These are phyloP conservation scores for Phymorhynchus buccinoides DNA, from an alignment of 1,140 invertebrate species.

Conservation along the genomic window DNA sequence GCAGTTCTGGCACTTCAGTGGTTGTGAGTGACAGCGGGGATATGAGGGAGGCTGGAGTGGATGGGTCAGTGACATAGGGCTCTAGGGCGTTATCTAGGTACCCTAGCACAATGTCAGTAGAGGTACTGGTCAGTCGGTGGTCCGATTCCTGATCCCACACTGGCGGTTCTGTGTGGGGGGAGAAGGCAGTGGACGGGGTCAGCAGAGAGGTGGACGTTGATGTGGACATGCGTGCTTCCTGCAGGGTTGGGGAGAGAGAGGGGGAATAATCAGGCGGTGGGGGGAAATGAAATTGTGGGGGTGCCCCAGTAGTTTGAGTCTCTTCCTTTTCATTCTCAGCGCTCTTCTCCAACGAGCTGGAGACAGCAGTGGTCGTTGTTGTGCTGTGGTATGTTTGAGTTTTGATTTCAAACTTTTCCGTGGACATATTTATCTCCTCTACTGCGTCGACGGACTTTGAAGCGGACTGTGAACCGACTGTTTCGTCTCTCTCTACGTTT, in stretches of 20 bases:
- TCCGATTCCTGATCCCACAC: not conserved
- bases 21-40: not conserved
- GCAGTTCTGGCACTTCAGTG: not conserved
- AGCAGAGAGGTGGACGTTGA: not conserved
- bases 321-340: not conserved
- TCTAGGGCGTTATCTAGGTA: slow-evolving; percentile 31
- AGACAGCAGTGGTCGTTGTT: not conserved
- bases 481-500: not conserved
- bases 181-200: not conserved
- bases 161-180: not conserved
- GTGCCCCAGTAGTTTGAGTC: not conserved
- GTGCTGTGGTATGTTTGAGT: not conserved
- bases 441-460: not conserved
- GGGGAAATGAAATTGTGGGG: slow-evolving; percentile 21
- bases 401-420: not conserved
- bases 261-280: slow-evolving; percentile 30
- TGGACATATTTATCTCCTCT: not conserved
- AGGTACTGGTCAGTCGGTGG: slow-evolving; percentile 31
- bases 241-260: not conserved
- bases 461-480: not conserved
- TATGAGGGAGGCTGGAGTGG: slow-evolving; percentile 4
- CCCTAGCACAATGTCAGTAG: slow-evolving; percentile 17
- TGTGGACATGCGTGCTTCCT: not conserved
- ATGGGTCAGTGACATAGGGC: not conserved
- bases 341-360: not conserved